Conservation (phyloP, 2,113 vertebrate species). For the Laterallus jamaicensis region DNA sequence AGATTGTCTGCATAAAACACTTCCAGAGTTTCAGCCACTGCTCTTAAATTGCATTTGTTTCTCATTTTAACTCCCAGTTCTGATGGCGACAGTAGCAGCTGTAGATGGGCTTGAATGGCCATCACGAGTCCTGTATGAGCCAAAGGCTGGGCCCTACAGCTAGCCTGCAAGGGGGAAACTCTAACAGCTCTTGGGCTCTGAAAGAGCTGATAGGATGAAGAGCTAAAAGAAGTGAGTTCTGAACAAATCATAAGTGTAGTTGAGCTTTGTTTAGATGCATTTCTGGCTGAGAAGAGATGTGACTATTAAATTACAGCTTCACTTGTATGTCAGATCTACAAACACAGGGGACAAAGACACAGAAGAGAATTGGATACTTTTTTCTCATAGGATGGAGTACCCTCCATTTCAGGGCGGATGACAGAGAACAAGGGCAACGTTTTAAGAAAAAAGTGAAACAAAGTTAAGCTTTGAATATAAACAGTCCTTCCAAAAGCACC, state of each 20-base stretch:
- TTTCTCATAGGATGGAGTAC: not conserved
- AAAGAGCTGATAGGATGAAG: not conserved
- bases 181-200: not conserved
- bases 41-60: not conserved
- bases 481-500: not conserved
- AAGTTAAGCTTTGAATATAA: not conserved
- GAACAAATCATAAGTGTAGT: not conserved
- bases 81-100: not conserved
- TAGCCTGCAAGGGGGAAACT: not conserved
- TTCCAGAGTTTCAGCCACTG: not conserved
- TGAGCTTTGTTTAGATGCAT: constrained; percentile 23
- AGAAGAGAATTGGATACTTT: not conserved
- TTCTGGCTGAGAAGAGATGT: not conserved
- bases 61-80: not conserved
- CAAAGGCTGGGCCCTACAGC: not conserved
- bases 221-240: not conserved
- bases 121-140: not conserved
- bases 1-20: not conserved
- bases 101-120: not conserved
- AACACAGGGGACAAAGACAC: not conserved
- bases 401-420: not conserved
- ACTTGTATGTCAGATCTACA: not conserved
- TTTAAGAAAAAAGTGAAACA: not conserved
- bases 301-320: not conserved
- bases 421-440: not conserved